Percentiles rank a stretch among this genome's conserved stretches.
Evolutionary conservation across 2,113 vertebrate genomes (phyloP).

Genomic region (Dasyurus viverrinus): DNA sequence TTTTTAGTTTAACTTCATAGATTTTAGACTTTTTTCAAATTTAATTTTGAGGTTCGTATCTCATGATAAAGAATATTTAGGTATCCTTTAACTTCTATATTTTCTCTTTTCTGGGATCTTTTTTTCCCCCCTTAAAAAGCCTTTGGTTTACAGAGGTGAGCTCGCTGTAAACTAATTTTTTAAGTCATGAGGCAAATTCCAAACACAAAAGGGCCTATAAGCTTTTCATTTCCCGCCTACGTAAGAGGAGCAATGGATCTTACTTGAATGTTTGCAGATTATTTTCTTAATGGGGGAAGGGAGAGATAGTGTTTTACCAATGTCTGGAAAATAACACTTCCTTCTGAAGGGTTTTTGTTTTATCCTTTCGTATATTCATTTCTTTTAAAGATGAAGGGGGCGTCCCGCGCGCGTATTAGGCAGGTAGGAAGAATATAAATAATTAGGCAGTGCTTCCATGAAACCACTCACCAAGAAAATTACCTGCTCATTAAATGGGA

Average conservation of each 20-base stretch:
- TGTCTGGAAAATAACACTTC: neutral
- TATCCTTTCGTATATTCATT: neutral
- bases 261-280: neutral
- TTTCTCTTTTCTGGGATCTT: neutral
- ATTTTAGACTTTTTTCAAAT: neutral
- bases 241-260: conserved; percentile 9
- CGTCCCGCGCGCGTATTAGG: conserved; percentile 34
- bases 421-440: conserved; percentile 65
- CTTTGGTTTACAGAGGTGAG: neutral
- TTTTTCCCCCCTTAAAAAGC: neutral
- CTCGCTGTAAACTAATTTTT: neutral
- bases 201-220: neutral
- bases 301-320: neutral
- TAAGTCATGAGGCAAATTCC: conserved; percentile 5
- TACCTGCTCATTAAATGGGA: conserved; percentile 80
- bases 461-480: conserved; percentile 83
- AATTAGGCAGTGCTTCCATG: conserved; percentile 74
- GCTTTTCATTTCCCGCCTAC: neutral
- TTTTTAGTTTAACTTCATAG: neutral
- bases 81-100: neutral
- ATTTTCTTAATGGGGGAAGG: neutral
- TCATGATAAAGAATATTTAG: neutral
- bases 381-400: conserved; percentile 25
- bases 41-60: neutral
- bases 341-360: neutral